phyloP scores from a whole-genome alignment of 1,140 invertebrate genomes.

The Ericerus pela region DNA sequence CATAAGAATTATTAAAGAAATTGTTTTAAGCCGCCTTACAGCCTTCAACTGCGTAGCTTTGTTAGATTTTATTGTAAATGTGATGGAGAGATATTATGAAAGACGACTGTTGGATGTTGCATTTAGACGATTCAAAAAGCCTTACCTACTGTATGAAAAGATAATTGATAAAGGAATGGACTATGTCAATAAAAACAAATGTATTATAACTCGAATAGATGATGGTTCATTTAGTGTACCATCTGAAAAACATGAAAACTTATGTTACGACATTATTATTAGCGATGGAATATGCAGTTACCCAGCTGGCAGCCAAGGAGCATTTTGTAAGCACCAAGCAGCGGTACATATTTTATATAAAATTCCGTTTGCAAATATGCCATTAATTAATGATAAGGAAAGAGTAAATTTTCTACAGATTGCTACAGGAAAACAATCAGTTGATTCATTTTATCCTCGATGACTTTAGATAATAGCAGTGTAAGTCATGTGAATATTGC shows the following conservation, averaged over 20 bases:
- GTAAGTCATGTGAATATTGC: too few species aligned
- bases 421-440: too few species aligned
- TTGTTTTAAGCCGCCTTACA: neutral
- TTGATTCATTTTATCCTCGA: too few species aligned
- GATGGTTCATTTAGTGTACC: too few species aligned
- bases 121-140: neutral
- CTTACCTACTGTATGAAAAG: neutral
- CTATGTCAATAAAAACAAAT: too few species aligned
- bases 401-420: too few species aligned
- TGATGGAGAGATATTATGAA: neutral
- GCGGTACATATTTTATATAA: neutral
- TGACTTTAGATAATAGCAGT: too few species aligned
- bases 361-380: neutral
- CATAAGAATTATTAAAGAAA: slow-evolving; percentile 13
- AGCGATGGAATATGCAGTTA: neutral
- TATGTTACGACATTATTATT: too few species aligned
- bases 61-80: slow-evolving; percentile 6
- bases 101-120: neutral
- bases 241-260: too few species aligned
- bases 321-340: slow-evolving; percentile 7
- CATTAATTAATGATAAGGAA: neutral
- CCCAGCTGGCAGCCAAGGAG: neutral
- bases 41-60: slow-evolving; percentile 13
- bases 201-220: too few species aligned
- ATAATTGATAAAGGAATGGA: neutral